phyloP scores from a whole-genome alignment of 2,797 vertebrate genomes.

The Borostomias antarcticus region DNA sequence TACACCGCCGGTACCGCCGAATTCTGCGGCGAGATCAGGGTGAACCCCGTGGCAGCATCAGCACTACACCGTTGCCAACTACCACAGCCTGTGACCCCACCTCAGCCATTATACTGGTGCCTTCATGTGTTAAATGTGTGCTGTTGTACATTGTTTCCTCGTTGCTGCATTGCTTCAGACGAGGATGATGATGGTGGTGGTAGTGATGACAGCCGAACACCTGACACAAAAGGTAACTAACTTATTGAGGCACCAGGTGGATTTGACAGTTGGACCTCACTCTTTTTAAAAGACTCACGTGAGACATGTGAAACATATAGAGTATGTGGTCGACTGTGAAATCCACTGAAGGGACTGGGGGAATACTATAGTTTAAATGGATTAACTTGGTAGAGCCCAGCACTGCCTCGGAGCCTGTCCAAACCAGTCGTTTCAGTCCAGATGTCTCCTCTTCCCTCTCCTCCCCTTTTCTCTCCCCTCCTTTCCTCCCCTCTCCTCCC shows the following conservation, averaged over 20 bases:
- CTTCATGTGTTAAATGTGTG: not conserved
- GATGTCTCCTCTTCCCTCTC: no score
- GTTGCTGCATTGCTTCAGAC: constrained; percentile 51
- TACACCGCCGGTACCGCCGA: no score
- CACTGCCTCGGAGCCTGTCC: no score
- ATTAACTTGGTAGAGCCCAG: no score
- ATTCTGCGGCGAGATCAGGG: no score
- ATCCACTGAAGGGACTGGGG: not conserved
- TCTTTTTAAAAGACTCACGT: no score
- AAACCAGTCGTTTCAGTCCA: not conserved
- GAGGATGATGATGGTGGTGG: constrained; percentile 39
- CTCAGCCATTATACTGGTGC: not conserved
- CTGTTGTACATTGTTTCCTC: constrained; percentile 15
- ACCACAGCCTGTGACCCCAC: not conserved
- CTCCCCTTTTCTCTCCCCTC: no score
- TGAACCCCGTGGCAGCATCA: no score
- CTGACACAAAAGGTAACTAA: constrained; percentile 45
- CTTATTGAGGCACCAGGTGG: not conserved
- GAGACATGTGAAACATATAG: not conserved
- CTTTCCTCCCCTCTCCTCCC: no score
- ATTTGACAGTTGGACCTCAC: not conserved
- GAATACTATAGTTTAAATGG: no score
- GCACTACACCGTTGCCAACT: no score
- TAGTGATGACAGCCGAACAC: constrained; percentile 36
- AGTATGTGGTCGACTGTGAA: constrained; percentile 6